A percentile compares a stretch with the other conserved stretches of the same genome.
Conservation (phyloP, 1,140 invertebrate genomes). For the Monochamus saltuarius region DNA sequence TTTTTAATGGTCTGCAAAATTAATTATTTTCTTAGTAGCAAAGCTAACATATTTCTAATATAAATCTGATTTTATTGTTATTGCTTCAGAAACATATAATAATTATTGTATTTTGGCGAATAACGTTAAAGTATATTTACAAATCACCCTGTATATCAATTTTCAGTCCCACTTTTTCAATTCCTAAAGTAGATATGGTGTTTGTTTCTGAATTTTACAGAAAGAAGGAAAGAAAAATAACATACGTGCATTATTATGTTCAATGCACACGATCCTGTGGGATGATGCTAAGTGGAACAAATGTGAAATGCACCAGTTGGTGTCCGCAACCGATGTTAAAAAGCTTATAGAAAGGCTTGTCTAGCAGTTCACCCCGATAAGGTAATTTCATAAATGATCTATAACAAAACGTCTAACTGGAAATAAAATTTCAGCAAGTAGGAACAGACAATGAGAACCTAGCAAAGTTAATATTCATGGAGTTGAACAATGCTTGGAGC, state of each 20-base stretch:
- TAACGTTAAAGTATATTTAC: no score
- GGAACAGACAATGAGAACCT: constrained; percentile 87
- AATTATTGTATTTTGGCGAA: no score
- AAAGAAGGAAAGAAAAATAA: constrained; percentile 95
- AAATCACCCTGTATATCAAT: no score
- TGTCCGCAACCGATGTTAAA: constrained; percentile 89
- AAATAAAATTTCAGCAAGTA: constrained; percentile 70
- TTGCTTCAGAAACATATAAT: no score
- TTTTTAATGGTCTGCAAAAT: no score
- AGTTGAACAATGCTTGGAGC: constrained; percentile 97
- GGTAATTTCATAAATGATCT: no score
- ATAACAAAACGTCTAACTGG: constrained; percentile 22
- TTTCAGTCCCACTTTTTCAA: no score
- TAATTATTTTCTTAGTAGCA: no score
- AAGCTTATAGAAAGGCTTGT: constrained; percentile 95
- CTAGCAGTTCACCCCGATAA: constrained; percentile 98
- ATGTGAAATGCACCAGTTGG: constrained; percentile 91
- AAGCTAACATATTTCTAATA: no score
- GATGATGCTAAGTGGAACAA: constrained; percentile 89
- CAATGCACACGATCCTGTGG: constrained; percentile 93
- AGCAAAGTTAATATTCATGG: constrained; percentile 97
- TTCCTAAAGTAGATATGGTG: no score
- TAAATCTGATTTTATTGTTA: no score
- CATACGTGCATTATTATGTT: constrained; percentile 91
- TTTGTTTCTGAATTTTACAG: constrained; percentile 55